Percentiles rank a stretch among this genome's conserved stretches.
phyloP scores from a whole-genome alignment of 2,888 invertebrate species.

The Micoletzkya japonica region DNA sequence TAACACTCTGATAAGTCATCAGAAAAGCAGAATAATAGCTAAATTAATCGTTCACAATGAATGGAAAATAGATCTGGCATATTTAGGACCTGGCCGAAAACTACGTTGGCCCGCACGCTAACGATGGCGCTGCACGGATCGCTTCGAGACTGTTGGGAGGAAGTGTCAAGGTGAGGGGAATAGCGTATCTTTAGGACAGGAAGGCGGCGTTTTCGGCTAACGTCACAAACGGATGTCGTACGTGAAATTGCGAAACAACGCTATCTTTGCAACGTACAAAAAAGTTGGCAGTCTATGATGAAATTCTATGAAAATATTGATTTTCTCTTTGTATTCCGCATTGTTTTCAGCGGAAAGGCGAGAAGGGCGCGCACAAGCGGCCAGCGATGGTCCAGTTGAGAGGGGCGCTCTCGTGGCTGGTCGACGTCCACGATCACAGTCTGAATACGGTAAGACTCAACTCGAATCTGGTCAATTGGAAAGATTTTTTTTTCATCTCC shows the following conservation, averaged over 20 bases:
- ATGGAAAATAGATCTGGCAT: no score
- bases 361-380: conserved; percentile 17
- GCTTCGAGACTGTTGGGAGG: conserved; percentile 60
- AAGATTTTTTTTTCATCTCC: neutral
- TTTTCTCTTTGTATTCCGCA: no score
- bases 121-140: conserved; percentile 60
- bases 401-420: conserved; percentile 67
- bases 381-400: conserved; percentile 41
- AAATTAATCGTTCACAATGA: no score
- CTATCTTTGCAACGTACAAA: no score
- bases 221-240: no score
- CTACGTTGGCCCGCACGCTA: conserved; percentile 59
- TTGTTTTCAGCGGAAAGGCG: conserved; percentile 27
- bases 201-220: neutral
- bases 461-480: neutral
- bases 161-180: conserved; percentile 50
- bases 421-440: conserved; percentile 66
- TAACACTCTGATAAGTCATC: no score
- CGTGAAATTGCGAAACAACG: no score
- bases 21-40: no score
- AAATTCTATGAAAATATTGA: no score
- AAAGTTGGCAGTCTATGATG: no score
- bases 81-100: conserved; percentile 45
- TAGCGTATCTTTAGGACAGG: conserved; percentile 60
- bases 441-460: conserved; percentile 39